Base-by-base conservation (phyloP, 2,888 invertebrate species). In the Dinocampus coccinellae region DNA sequence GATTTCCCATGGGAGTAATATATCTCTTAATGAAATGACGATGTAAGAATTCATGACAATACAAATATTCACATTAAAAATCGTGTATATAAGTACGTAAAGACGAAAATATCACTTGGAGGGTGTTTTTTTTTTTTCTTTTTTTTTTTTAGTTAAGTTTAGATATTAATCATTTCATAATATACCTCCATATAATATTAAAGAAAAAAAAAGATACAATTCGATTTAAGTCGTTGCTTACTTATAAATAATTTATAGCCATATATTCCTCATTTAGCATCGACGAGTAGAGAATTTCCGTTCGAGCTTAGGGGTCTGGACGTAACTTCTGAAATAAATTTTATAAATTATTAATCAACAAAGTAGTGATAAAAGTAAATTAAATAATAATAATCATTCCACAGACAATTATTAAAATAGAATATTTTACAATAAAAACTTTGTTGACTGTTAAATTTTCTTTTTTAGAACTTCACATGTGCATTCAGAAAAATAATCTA, bases 301-400 rank as follows among this genome's bases (percentile, higher is more conserved):
- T 71, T 80, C 79, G 73, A 78, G 73, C 74, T 90, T 90, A 73
- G 92, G 92, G 81, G 91, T 92, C 83, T 90, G 90, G 87, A 92
- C 92, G 89, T 92, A 92, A 79, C 90, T 90, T 87, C 92, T 92
- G 90, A 39, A 90, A 91, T 81, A 82, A 78, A 73, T 80, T 77
- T 58, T 62, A 67, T 42, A 36, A 57, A n/a, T 60, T 20, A 62
- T 67, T 9, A 33, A 11, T 64, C 53, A 61, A 29, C 13, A 68
- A 29, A 58, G 24, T 34, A n/a, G 60, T 39, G 33, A 39, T 16
- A 16, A 16, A 39, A 63, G 42, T 55, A 29, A 57, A 42, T 24
- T 66, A 71, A 29, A 58, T 20, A 22, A n/a, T n/a, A 58, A 55
- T 53, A 39, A 60, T 64, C 53, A 34, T 47, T 57, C 52, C 58